phyloP scores from a whole-genome alignment of 2,888 invertebrate species.

The Agrotis segetum region DNA sequence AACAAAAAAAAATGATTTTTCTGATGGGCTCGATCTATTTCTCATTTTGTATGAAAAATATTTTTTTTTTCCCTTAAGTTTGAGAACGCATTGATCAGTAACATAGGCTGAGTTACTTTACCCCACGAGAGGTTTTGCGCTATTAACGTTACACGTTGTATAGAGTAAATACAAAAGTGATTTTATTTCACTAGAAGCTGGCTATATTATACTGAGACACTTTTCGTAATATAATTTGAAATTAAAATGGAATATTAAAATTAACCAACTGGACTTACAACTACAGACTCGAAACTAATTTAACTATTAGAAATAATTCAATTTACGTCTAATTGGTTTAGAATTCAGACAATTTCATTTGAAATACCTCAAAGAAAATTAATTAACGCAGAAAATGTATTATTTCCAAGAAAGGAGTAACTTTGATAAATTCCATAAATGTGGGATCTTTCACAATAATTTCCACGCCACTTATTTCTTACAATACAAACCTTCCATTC shows the following conservation, averaged over 20 bases:
- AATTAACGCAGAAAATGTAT: slow-evolving; percentile 1
- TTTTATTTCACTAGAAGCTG: too few relatives aligned
- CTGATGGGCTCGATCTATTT: too few relatives aligned
- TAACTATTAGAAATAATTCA: slow-evolving; percentile 20
- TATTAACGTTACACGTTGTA: too few relatives aligned
- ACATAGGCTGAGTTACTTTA: too few relatives aligned
- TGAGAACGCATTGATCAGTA: too few relatives aligned
- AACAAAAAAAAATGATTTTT: too few relatives aligned
- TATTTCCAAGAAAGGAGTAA: slow-evolving; percentile 1
- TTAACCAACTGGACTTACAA: background rate
- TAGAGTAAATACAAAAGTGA: too few relatives aligned
- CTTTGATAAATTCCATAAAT: slow-evolving; percentile 9
- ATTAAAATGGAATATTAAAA: slow-evolving; percentile 1
- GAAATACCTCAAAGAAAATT: slow-evolving; percentile 12
- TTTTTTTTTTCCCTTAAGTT: too few relatives aligned
- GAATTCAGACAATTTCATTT: background rate
- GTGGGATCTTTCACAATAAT: slow-evolving; percentile 4
- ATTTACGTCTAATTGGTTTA: slow-evolving; percentile 24
- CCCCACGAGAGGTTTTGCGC: too few relatives aligned
- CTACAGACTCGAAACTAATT: slow-evolving; percentile 4
- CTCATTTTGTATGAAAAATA: too few relatives aligned
- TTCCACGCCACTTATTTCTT: slow-evolving; percentile 16
- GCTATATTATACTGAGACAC: background rate
- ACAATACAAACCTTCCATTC: slow-evolving; percentile 21
- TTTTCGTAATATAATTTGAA: slow-evolving; percentile 3